Conservation (phyloP, 37 sponge, comb jelly and placozoan genomes). For the Chondrosia reniformis region DNA sequence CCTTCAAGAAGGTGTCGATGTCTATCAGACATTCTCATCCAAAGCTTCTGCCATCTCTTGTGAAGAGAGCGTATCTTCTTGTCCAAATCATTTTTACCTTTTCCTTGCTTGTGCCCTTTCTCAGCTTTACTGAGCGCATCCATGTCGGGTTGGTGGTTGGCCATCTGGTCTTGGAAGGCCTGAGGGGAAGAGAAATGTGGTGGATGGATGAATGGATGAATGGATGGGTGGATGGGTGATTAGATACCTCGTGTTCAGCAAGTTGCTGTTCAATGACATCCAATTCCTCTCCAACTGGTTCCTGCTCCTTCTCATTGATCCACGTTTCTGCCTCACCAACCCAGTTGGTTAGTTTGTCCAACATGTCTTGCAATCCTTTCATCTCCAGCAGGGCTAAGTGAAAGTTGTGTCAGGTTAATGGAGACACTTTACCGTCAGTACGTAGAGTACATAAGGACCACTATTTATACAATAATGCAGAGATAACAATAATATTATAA, state of each 20-base stretch:
- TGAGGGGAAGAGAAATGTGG: background rate
- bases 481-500: background rate
- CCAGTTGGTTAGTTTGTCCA: conserved; percentile 75
- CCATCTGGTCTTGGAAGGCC: conserved; percentile 79
- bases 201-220: no score
- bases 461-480: background rate
- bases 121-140: conserved; percentile 67
- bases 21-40: conserved; percentile 57
- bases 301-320: conserved; percentile 49
- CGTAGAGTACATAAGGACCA: background rate
- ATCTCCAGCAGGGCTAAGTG: conserved; percentile 53
- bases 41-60: conserved; percentile 72
- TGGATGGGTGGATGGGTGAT: no score
- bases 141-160: conserved; percentile 70
- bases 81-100: conserved; percentile 43
- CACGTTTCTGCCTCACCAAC: conserved; percentile 69
- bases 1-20: conserved; percentile 69
- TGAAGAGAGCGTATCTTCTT: conserved; percentile 60
- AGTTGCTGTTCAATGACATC: conserved; percentile 67
- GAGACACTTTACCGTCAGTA: no score
- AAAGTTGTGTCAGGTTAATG: no score
- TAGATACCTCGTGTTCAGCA: conserved; percentile 57
- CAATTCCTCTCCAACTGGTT: conserved; percentile 57
- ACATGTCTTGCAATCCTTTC: conserved; percentile 74
- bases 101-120: background rate